Percentiles rank a stretch among this genome's conserved stretches.
phyloP scores from a whole-genome alignment of 2,113 vertebrate species.

The Fregetta grallaria region DNA sequence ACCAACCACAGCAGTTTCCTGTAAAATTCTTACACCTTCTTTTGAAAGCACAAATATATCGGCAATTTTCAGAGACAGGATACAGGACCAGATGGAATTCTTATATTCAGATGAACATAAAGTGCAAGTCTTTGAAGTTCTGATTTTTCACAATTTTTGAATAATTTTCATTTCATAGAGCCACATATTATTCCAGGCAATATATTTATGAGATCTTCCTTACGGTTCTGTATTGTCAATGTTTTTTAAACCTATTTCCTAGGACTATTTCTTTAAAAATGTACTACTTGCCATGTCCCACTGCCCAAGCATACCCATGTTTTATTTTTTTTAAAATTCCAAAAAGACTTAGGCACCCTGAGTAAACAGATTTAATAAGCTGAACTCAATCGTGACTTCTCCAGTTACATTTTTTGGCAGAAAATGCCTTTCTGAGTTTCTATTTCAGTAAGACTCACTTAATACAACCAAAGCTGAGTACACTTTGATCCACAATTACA shows the following conservation, averaged over 20 bases:
- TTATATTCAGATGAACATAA: neutral
- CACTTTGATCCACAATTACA: slow-evolving; percentile 59
- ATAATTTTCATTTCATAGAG: neutral
- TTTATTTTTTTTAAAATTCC: slow-evolving; percentile 21
- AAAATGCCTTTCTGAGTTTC: slow-evolving; percentile 57
- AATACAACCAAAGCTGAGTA: slow-evolving; percentile 46
- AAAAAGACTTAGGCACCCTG: slow-evolving; percentile 43
- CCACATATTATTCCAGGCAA: neutral
- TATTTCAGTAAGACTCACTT: slow-evolving; percentile 58
- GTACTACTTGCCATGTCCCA: neutral
- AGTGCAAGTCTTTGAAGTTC: neutral
- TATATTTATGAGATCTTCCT: neutral
- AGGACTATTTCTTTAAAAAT: slow-evolving; percentile 8
- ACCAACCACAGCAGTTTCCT: neutral
- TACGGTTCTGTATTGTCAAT: neutral
- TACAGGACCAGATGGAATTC: slow-evolving; percentile 6
- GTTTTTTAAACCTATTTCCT: neutral
- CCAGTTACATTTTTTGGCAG: slow-evolving; percentile 64
- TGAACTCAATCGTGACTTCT: slow-evolving; percentile 65
- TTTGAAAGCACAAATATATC: slow-evolving; percentile 9
- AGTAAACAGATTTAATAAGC: slow-evolving; percentile 66
- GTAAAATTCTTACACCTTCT: slow-evolving; percentile 4
- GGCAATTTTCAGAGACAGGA: neutral
- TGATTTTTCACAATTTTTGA: neutral
- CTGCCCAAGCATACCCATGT: neutral